These are phyloP conservation scores for Sinodicranocentrus sp. DNA, from an alignment of 2,888 invertebrate species.

Conservation along the genomic window DNA sequence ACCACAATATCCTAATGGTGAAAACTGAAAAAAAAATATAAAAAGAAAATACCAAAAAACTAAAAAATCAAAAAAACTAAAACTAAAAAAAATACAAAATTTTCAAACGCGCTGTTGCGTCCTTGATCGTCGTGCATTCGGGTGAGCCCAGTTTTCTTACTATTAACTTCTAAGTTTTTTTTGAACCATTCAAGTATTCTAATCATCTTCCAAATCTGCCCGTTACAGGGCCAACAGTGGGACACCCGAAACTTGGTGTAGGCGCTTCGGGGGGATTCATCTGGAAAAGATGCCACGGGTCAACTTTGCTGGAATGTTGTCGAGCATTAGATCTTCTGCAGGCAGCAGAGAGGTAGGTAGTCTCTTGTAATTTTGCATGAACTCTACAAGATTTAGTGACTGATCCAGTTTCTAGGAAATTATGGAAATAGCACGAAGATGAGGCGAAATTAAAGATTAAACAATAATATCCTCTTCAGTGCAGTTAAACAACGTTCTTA, in stretches of 20 bases:
- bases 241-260: slow-evolving; percentile 23
- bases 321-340: too few species aligned
- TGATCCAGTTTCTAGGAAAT: too few species aligned
- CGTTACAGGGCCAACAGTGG: too few species aligned
- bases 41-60: slow-evolving; percentile 64
- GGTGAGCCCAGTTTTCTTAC: too few species aligned
- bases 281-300: background rate
- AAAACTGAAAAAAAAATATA: slow-evolving; percentile 49
- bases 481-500: too few species aligned
- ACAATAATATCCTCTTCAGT: background rate
- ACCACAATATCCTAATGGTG: slow-evolving; percentile 30
- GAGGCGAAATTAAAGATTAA: background rate
- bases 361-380: background rate
- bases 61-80: slow-evolving; percentile 56
- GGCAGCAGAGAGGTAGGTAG: slow-evolving; percentile 5
- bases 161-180: too few species aligned
- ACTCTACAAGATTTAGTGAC: too few species aligned
- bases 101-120: background rate
- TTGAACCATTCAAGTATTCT: too few species aligned
- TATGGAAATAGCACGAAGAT: too few species aligned
- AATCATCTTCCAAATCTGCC: too few species aligned
- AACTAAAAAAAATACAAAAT: slow-evolving; percentile 36
- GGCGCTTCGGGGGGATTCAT: slow-evolving; percentile 10
- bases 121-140: too few species aligned
- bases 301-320: too few species aligned